phyloP scores from a whole-genome alignment of 2,797 vertebrate species.

The Hephaestus fuliginosus region DNA sequence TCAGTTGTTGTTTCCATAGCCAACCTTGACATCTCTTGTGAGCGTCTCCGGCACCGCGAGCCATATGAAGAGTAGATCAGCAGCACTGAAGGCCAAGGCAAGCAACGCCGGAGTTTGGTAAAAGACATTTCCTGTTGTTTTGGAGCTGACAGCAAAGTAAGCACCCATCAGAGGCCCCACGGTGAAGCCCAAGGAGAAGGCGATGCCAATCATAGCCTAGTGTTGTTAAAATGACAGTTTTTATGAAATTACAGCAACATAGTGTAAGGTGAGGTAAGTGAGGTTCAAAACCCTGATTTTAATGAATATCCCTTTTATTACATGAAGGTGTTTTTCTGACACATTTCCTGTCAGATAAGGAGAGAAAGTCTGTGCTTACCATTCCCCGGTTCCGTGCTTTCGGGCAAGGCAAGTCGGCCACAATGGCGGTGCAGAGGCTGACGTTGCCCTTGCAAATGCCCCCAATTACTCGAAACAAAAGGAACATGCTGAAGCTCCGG shows the following conservation, averaged over 20 bases:
- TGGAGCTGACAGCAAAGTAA: slow-evolving; percentile 85
- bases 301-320: not conserved
- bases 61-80: slow-evolving; percentile 92
- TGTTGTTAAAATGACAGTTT: slow-evolving; percentile 24
- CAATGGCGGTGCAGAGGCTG: slow-evolving; percentile 93
- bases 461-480: slow-evolving; percentile 93
- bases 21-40: slow-evolving; percentile 88
- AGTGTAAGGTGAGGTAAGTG: not conserved
- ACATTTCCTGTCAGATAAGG: not conserved
- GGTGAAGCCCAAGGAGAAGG: slow-evolving; percentile 97
- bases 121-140: slow-evolving; percentile 84
- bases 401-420: slow-evolving; percentile 92
- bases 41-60: slow-evolving; percentile 94
- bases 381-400: slow-evolving; percentile 93
- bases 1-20: slow-evolving; percentile 25
- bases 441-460: slow-evolving; percentile 97
- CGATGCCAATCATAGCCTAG: slow-evolving; percentile 95
- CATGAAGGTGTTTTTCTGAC: too few species aligned
- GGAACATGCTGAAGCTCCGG: slow-evolving; percentile 92
- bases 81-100: slow-evolving; percentile 88
- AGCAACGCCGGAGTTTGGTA: slow-evolving; percentile 88
- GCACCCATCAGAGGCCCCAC: slow-evolving; percentile 95
- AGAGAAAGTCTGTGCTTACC: slow-evolving; percentile 83
- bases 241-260: not conserved
- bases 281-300: not conserved